Evolutionary conservation across 2,888 invertebrate genomes (phyloP).

Genomic region (Portevinia maculata): DNA sequence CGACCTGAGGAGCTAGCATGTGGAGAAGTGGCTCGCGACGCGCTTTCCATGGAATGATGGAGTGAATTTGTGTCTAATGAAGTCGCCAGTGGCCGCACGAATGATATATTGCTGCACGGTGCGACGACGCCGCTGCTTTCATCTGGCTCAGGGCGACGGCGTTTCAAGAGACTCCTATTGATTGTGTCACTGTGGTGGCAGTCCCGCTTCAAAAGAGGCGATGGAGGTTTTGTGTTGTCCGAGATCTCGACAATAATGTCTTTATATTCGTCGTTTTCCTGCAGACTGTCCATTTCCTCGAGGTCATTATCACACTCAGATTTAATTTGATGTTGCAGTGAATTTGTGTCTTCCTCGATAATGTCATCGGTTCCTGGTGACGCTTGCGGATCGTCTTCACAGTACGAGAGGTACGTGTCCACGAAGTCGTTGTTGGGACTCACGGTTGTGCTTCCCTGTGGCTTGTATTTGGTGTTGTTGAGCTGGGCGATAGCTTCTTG

Average conservation of each 20-base stretch:
- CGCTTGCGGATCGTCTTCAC: constrained; percentile 77
- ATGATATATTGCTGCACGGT: constrained; percentile 48
- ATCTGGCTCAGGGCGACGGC: constrained; percentile 31
- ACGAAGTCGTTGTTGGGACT: constrained; percentile 52
- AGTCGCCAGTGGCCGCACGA: constrained; percentile 52
- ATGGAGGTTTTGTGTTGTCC: constrained; percentile 27
- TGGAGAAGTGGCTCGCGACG: constrained; percentile 28
- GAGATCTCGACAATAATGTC: constrained; percentile 76
- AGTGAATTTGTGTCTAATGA: constrained; percentile 56
- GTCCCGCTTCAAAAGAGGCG: constrained; percentile 8
- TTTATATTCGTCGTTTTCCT: constrained; percentile 75
- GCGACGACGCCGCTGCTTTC: not conserved
- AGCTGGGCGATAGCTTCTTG: constrained; percentile 81
- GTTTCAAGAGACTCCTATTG: constrained; percentile 42
- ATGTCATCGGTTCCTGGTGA: constrained; percentile 79
- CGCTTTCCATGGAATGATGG: constrained; percentile 70
- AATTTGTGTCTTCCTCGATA: constrained; percentile 77
- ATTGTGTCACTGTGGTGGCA: not conserved
- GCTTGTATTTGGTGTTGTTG: constrained; percentile 67
- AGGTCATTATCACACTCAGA: constrained; percentile 79
- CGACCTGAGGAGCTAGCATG: not conserved
- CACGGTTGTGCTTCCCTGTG: constrained; percentile 13
- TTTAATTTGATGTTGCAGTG: constrained; percentile 77
- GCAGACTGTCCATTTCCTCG: constrained; percentile 77
- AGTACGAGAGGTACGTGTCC: constrained; percentile 80